Percentiles rank a stretch among this genome's conserved stretches.
Evolutionary conservation across 1,140 invertebrate genomes (phyloP).

Genomic region (Cydia fagiglandana): DNA sequence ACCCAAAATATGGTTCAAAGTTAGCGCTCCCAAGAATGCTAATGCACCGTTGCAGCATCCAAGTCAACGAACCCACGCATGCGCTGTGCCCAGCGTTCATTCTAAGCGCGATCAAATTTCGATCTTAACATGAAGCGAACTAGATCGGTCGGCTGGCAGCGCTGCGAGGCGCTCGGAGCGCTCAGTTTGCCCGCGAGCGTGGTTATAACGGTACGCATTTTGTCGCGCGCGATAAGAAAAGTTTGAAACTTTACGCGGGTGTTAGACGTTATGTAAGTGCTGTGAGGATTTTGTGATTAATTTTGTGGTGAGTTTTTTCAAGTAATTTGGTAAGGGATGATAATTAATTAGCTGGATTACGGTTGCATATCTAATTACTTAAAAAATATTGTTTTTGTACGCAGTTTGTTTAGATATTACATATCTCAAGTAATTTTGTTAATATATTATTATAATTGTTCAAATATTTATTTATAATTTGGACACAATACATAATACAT

Average conservation of each 20-base stretch:
- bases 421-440: no score
- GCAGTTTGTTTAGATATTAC: no score
- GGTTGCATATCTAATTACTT: no score
- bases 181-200: conserved; percentile 55
- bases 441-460: no score
- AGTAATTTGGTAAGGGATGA: neutral
- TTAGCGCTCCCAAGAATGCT: conserved; percentile 28
- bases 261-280: conserved; percentile 25
- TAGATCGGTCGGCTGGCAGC: conserved; percentile 49
- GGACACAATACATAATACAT: no score
- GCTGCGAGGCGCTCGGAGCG: conserved; percentile 46
- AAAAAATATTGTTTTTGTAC: no score
- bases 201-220: conserved; percentile 46
- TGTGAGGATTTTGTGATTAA: conserved; percentile 33
- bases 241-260: conserved; percentile 51
- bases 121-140: conserved; percentile 74
- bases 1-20: conserved; percentile 19
- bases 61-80: conserved; percentile 68
- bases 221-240: conserved; percentile 60
- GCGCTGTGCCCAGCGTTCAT: conserved; percentile 53
- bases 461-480: no score
- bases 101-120: conserved; percentile 75
- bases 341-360: no score
- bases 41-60: conserved; percentile 52
- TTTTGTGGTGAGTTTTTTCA: conserved; percentile 10